These are phyloP conservation scores for Pogonocherus hispidulus DNA, from an alignment of 2,888 invertebrate species.

Conservation along the genomic window DNA sequence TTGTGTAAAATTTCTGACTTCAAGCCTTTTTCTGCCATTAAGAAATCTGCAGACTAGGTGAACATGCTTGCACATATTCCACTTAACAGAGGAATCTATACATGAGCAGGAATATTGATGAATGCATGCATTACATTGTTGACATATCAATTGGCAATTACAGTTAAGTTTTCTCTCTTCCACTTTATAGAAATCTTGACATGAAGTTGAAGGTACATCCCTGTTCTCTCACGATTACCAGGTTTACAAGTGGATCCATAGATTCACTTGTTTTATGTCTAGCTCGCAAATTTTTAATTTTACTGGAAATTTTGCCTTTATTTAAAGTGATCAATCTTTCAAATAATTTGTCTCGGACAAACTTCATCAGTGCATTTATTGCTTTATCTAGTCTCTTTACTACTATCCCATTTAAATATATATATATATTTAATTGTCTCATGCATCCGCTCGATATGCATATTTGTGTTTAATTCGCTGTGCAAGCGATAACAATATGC, in stretches of 20 bases:
- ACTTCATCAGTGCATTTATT: conserved; percentile 23
- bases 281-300: conserved; percentile 15
- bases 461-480: too few relatives aligned
- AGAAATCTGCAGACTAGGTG: conserved; percentile 44
- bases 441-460: neutral
- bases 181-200: conserved; percentile 15
- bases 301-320: conserved; percentile 31
- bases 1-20: too few relatives aligned
- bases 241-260: neutral
- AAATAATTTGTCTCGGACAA: conserved; percentile 31
- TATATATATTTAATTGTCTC: neutral
- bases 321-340: conserved; percentile 23
- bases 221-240: neutral
- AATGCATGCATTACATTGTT: neutral
- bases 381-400: conserved; percentile 19
- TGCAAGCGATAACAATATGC: too few relatives aligned
- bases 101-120: conserved; percentile 3
- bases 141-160: conserved; percentile 7
- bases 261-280: conserved; percentile 24
- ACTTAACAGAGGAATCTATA: conserved; percentile 41
- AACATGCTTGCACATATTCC: conserved; percentile 42
- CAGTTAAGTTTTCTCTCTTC: neutral
- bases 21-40: neutral
- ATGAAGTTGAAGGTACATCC: neutral
- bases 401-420: conserved; percentile 5